Percentiles rank a stretch among this genome's conserved stretches.
Conservation (phyloP, 2,888 invertebrate genomes). For the Eumacrocentrus americanus region DNA sequence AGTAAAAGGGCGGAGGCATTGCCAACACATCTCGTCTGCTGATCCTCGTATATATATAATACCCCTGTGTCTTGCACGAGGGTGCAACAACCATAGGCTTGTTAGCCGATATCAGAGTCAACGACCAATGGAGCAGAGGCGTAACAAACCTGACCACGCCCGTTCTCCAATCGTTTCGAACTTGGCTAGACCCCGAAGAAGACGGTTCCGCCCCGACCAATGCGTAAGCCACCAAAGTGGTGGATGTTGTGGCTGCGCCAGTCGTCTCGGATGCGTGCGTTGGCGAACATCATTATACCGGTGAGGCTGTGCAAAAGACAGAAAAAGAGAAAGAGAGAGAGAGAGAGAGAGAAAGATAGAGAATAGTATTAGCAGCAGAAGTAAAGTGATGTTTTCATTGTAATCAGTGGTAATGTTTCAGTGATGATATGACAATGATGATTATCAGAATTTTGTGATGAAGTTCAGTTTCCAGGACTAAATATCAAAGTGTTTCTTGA, state of each 20-base stretch:
- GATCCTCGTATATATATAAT: constrained; percentile 4
- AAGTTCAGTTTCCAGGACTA: not conserved
- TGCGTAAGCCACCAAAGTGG: constrained; percentile 13
- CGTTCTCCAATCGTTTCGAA: constrained; percentile 21
- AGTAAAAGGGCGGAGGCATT: not conserved
- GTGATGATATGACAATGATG: not conserved
- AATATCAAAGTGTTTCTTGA: not conserved
- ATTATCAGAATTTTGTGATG: not conserved
- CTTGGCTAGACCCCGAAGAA: not conserved
- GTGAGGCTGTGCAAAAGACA: constrained; percentile 17
- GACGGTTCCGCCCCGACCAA: constrained; percentile 26
- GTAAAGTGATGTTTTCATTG: not conserved
- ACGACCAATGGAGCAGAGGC: constrained; percentile 42
- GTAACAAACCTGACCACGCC: constrained; percentile 17
- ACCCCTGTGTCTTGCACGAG: not conserved
- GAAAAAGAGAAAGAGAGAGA: not conserved
- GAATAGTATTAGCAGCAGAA: too few relatives aligned
- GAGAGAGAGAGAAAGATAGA: not conserved
- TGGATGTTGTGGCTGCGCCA: constrained; percentile 38
- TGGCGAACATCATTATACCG: constrained; percentile 46
- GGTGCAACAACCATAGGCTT: constrained; percentile 35
- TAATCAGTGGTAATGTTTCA: not conserved
- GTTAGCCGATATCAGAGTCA: constrained; percentile 49
- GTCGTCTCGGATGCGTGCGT: constrained; percentile 55
- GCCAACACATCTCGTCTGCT: not conserved